Evolutionary conservation across 30 jellyfish, hydroid and myxozoan genomes (phyloP).

Genomic region (Nemopilema nomurai): DNA sequence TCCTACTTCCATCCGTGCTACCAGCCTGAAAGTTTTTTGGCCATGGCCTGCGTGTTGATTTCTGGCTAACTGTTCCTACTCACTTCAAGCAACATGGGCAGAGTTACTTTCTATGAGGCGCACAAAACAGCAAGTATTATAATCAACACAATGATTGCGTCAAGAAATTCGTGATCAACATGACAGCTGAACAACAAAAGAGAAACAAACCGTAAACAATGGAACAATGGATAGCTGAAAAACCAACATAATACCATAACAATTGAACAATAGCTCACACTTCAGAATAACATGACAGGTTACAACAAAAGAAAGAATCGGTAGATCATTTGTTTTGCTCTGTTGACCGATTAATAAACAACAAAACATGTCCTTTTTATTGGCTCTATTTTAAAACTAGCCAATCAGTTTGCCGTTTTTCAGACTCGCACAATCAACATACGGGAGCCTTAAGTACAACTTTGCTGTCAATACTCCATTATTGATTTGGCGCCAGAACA

Average conservation of each 20-base stretch:
- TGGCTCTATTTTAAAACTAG: slow-evolving; percentile 17
- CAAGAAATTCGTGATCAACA: slow-evolving; percentile 63
- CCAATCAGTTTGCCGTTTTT: slow-evolving; percentile 29
- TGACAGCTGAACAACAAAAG: slow-evolving; percentile 60
- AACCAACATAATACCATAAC: slow-evolving; percentile 30
- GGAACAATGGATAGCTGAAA: slow-evolving; percentile 8
- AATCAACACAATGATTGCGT: slow-evolving; percentile 63
- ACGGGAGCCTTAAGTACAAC: slow-evolving; percentile 57
- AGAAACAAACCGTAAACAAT: slow-evolving; percentile 32
- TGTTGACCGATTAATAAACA: slow-evolving; percentile 9
- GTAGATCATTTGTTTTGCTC: slow-evolving; percentile 9
- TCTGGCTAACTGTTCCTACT: slow-evolving; percentile 13
- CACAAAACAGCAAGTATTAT: slow-evolving; percentile 66
- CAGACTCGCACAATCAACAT: background rate
- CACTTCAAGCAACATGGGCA: slow-evolving; percentile 37
- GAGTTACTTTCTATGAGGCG: slow-evolving; percentile 29
- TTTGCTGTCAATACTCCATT: slow-evolving; percentile 60
- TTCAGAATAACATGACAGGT: slow-evolving; percentile 52
- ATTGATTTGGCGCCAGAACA: slow-evolving; percentile 61
- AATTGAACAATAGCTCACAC: slow-evolving; percentile 13
- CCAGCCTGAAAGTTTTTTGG: background rate
- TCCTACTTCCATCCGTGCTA: slow-evolving; percentile 36
- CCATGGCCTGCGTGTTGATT: slow-evolving; percentile 21
- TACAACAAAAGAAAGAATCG: slow-evolving; percentile 6
- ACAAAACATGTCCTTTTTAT: slow-evolving; percentile 55